Conservation (phyloP, 2,888 invertebrate genomes). For the Cataglyphis cursor region DNA sequence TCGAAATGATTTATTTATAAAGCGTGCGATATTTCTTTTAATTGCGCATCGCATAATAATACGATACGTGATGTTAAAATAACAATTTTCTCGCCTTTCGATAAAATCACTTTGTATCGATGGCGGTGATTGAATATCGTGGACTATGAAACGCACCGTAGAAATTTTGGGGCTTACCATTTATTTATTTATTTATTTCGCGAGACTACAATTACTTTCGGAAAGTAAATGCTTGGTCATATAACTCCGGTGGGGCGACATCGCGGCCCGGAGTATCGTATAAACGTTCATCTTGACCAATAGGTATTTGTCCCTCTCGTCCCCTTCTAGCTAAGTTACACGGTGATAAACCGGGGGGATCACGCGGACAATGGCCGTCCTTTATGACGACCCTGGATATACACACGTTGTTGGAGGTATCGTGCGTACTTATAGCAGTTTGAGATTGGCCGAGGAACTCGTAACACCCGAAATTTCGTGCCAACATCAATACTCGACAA, state of each 20-base stretch:
- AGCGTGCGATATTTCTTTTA: neutral
- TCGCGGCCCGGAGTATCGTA: constrained; percentile 12
- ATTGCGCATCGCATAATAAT: neutral
- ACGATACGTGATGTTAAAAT: neutral
- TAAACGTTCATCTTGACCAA: constrained; percentile 49
- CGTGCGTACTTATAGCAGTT: constrained; percentile 15
- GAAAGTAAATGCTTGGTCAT: constrained; percentile 15
- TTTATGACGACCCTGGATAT: constrained; percentile 45
- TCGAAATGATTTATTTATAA: neutral
- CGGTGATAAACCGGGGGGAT: constrained; percentile 47
- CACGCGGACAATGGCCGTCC: constrained; percentile 32
- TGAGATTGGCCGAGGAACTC: constrained; percentile 19
- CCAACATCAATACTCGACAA: constrained; percentile 3
- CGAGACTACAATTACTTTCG: constrained; percentile 19
- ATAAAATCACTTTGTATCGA: neutral
- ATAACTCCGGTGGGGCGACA: neutral
- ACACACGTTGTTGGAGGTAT: neutral
- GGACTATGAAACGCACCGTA: neutral
- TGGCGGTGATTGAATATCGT: constrained; percentile 19
- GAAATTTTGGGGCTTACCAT: constrained; percentile 11
- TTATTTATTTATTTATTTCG: constrained; percentile 26
- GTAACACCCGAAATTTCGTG: constrained; percentile 31
- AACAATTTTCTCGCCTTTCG: neutral
- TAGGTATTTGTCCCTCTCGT: constrained; percentile 19
- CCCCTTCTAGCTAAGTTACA: constrained; percentile 42